Base-by-base conservation (phyloP, 2,888 invertebrate species). In the Hybos culiciformis region DNA sequence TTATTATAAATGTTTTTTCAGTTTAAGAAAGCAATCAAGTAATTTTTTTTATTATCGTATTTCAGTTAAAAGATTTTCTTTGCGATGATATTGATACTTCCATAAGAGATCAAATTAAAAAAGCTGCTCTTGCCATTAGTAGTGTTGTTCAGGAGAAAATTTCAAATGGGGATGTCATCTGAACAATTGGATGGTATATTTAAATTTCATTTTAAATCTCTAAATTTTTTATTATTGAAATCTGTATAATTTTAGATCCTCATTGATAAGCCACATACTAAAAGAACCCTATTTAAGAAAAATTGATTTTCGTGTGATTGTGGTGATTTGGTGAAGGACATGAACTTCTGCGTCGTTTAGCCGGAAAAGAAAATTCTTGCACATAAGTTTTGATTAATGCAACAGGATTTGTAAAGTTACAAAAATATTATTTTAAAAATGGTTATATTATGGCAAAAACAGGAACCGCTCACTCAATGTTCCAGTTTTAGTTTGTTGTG, bases 401-500 rank as follows among this genome's bases (percentile, higher is more conserved):
- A 7, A 71, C 86, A 37, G 79, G 82, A 52, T 83, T 76, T 56
- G 75, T 87, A 29, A 78, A 63, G 83, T 80, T 5, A 82, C 79
- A 41, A 88, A 91, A 68, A 88, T 94, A 12, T 62, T 96, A 42
- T 50, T 71, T 94, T 39, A 86, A 83, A 11, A 92, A 94, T 68
- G 94, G 96, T 3, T 83, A 82, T 53, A 90, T 94, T 38, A 82
- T 93, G 81, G 85, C 86, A 7, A 75, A 87, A 46, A 80, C 80
- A 41, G 96, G 96, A 40, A 82, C 84, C 3, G 84, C 92, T 19
- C 83, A 3, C 78, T 75, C 61, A 93, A 92, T 67, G 87, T 92
- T 51, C 94, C 96, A 15, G 88, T 94, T 37, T 72, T 96, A 11
- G 88, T 96, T 14, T 93, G 92, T 57, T 92, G 92, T 62, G 96